Evolutionary conservation across 2,797 vertebrate genomes (phyloP), one percentile per base, ranked within the genome.

Genomic region (Sebastes nivosus): DNA sequence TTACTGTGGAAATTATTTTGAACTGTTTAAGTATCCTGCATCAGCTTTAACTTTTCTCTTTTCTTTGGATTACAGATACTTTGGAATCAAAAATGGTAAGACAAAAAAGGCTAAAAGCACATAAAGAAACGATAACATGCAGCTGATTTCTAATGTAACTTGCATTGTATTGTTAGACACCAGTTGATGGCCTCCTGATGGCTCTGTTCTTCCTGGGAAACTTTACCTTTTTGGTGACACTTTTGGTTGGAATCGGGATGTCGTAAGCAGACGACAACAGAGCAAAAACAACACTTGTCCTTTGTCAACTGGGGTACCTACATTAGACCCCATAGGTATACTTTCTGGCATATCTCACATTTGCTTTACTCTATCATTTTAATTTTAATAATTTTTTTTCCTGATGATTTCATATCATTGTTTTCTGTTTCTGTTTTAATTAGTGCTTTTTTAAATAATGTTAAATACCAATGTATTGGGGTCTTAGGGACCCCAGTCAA

Each of bases 181-280:
- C 38, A 10, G 18, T 22, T 6, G 84, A 89, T 9, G 32, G 71
- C 8, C 12, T 93, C 1, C 65, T 95, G 36, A 50, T 95, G 20
- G 1, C 68, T 1, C 1, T 94, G 12, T 96, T 92, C 78, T 42
- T 94, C 2, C 18, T 93, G 70, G 96, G 96, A 86, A 96, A 96
- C 81, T 1, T 96, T 13, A 29, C 72, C 12, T 96, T 96, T 82
- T 67, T 97, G 81, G 88, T 95, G 64, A 79, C 94, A 4, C 88
- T 97, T 22, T 81, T 97, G 60, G 90, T 94, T 58, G 96, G 95
- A 85, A 96, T 97, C n/a, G 94, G 92, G 18, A 79, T 1, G 6
- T 77, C 82, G 9, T 96, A 82, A 79, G 46, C 74, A 29, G 16
- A 74, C 18, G 1, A 25, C 20, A 32, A 54, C 4, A 18, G 0